Conservation (phyloP, 2,888 invertebrate genomes). For the Troides oblongomaculatus region DNA sequence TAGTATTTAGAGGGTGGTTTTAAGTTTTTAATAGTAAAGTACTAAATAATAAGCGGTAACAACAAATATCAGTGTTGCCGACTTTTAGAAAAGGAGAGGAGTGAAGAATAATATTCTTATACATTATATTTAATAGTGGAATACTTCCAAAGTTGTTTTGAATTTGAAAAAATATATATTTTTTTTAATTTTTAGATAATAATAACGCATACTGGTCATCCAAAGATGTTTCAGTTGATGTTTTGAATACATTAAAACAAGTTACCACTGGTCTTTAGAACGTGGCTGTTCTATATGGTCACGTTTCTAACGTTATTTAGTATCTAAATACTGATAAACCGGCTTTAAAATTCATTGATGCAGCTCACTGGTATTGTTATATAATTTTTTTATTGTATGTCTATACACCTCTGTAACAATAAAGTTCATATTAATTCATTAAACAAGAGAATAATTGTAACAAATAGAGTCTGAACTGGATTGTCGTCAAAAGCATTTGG, state of each 20-base stretch:
- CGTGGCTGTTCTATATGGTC: neutral
- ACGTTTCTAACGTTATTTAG: neutral
- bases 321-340: neutral
- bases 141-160: no score
- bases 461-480: no score
- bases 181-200: neutral
- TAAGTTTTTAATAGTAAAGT: no score
- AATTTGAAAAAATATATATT: no score
- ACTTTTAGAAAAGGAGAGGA: no score
- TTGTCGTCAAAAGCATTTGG: no score
- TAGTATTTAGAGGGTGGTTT: no score
- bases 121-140: no score
- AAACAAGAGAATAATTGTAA: no score
- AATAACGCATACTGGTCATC: neutral
- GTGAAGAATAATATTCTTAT: no score
- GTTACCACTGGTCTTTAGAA: neutral
- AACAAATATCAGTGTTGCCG: no score
- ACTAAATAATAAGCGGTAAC: no score
- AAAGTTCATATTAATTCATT: neutral
- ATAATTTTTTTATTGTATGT: neutral
- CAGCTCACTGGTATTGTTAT: neutral
- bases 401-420: neutral
- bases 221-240: neutral
- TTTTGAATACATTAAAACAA: neutral
- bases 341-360: neutral